A percentile compares a stretch with the other conserved stretches of the same genome.
Conservation (phyloP, 2,113 vertebrate species). For the Epinephelus moara region DNA sequence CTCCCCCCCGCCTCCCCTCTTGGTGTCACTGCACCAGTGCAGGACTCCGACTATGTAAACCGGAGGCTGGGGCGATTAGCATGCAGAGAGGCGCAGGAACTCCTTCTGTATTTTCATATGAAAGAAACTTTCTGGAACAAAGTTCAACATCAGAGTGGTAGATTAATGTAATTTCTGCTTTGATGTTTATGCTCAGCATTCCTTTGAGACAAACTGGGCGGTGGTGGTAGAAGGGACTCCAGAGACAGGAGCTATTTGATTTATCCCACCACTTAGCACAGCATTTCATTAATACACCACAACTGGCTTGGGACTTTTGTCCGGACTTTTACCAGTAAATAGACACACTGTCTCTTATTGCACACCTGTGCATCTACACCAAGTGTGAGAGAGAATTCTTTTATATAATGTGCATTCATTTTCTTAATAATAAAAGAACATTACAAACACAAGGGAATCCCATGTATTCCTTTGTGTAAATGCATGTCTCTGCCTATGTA, state of each 20-base stretch:
- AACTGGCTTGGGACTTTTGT: conserved; percentile 21
- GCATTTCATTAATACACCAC: conserved; percentile 49
- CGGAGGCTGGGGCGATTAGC: conserved; percentile 51
- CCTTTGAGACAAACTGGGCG: conserved; percentile 64
- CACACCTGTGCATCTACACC: background rate
- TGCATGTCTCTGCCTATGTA: background rate
- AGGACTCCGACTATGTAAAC: conserved; percentile 72
- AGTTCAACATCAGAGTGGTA: conserved; percentile 73
- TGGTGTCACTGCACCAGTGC: conserved; percentile 47
- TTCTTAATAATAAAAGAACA: background rate
- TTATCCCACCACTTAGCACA: conserved; percentile 55
- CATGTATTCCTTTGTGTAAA: background rate
- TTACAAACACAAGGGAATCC: background rate
- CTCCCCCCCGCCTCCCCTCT: conserved; percentile 25
- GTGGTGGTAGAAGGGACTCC: conserved; percentile 51
- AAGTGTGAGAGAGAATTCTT: background rate
- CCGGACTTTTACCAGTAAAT: conserved; percentile 14
- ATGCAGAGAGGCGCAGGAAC: conserved; percentile 49
- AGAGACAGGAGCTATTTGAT: conserved; percentile 56
- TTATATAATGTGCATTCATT: background rate
- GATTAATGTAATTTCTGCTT: conserved; percentile 71
- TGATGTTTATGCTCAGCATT: conserved; percentile 73
- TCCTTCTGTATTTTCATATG: conserved; percentile 61
- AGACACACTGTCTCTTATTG: background rate
- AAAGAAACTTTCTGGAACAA: conserved; percentile 68